These are phyloP conservation scores for Rhagonycha lutea DNA, from an alignment of 2,888 invertebrate species.

Conservation along the genomic window DNA sequence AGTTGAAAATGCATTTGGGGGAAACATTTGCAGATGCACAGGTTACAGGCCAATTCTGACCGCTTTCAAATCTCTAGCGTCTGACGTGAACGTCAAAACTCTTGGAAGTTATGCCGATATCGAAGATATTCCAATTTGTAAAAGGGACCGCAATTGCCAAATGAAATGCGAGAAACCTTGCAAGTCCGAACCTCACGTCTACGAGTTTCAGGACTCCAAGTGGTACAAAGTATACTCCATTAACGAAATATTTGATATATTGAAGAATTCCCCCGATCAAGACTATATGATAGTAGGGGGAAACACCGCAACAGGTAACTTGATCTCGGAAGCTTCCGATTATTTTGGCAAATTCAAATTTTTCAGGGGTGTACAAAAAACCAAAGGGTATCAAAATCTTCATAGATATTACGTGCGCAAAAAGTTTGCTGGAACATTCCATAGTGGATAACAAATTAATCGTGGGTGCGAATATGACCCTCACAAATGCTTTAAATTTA, in stretches of 20 bases:
- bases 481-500: constrained; percentile 61
- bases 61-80: constrained; percentile 63
- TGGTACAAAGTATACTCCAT: constrained; percentile 65
- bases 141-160: constrained; percentile 30
- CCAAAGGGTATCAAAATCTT: constrained; percentile 58
- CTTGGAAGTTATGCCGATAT: constrained; percentile 50
- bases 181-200: constrained; percentile 47
- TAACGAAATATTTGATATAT: constrained; percentile 60
- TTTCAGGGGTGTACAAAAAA: constrained; percentile 55
- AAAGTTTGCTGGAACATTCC: constrained; percentile 58
- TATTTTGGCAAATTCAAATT: neutral
- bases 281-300: constrained; percentile 70
- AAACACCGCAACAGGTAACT: constrained; percentile 73
- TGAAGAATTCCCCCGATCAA: constrained; percentile 52
- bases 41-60: constrained; percentile 67
- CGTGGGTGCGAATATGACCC: constrained; percentile 64
- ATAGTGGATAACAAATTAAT: constrained; percentile 56
- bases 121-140: constrained; percentile 52
- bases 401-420: constrained; percentile 66
- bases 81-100: constrained; percentile 52
- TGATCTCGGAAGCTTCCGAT: neutral
- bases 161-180: constrained; percentile 50
- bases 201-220: constrained; percentile 49
- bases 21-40: constrained; percentile 61
- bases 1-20: constrained; percentile 63